Conservation (phyloP, 2,888 invertebrate genomes). For the Omphaloscelis lunosa region DNA sequence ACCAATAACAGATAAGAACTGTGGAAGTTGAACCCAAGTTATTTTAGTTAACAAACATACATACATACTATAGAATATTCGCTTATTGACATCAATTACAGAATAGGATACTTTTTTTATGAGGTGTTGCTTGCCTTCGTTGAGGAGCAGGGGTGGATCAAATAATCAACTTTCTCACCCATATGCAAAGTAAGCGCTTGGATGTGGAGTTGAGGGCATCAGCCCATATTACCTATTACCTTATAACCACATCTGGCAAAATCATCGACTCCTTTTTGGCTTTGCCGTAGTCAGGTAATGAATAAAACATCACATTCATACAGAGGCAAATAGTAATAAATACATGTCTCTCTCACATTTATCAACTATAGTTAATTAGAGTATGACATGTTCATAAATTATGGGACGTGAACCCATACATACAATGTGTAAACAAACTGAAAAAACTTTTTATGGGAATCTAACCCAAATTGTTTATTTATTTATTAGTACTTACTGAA, state of each 20-base stretch:
- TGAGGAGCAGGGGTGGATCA: no score
- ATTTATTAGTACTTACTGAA: neutral
- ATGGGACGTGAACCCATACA: neutral
- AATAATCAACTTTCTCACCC: no score
- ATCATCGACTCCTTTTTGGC: neutral
- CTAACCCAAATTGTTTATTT: slow-evolving; percentile 21
- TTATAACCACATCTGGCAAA: neutral
- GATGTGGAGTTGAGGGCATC: no score
- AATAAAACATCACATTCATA: no score
- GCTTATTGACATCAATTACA: neutral
- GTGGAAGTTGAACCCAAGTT: slow-evolving; percentile 61
- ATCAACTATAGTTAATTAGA: slow-evolving; percentile 15
- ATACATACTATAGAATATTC: neutral
- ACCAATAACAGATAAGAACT: neutral
- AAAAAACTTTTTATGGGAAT: neutral
- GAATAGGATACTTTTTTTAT: neutral
- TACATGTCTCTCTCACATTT: neutral
- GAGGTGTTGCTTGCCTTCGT: no score
- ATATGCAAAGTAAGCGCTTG: no score
- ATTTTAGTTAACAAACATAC: slow-evolving; percentile 7
- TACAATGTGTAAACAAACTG: neutral
- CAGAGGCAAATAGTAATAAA: neutral
- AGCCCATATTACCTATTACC: no score
- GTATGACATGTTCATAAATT: neutral
- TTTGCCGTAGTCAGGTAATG: neutral